Evolutionary conservation across 2,797 vertebrate genomes (phyloP).

Genomic region (Tragelaphus oryx): DNA sequence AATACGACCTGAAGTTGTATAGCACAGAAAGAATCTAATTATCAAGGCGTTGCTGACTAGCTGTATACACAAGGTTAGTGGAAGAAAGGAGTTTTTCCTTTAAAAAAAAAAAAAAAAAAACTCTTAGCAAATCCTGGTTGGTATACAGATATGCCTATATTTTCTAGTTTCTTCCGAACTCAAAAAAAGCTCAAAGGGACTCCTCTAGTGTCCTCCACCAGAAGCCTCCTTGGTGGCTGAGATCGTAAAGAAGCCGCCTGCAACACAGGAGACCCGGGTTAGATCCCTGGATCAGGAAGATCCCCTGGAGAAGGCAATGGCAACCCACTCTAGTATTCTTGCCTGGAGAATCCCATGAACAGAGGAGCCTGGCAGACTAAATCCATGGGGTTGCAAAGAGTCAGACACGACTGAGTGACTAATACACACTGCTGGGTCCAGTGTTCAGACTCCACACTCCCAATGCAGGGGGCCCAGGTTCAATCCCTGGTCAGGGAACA

Average conservation of each 20-base stretch:
- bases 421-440: background rate
- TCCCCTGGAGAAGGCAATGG: background rate
- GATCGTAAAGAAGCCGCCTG: background rate
- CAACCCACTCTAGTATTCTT: background rate
- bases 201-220: background rate
- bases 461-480: background rate
- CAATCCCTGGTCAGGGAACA: background rate
- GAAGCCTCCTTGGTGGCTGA: background rate
- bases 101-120: background rate
- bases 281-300: background rate
- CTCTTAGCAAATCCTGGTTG: background rate
- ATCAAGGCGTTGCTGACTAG: background rate
- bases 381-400: background rate
- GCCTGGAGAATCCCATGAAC: background rate
- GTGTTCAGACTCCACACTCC: background rate
- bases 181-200: background rate
- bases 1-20: fast-evolving
- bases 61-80: fast-evolving
- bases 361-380: background rate
- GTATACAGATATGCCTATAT: background rate
- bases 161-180: background rate
- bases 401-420: background rate
- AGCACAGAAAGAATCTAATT: background rate
- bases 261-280: background rate
- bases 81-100: background rate